Conservation (phyloP, 2,113 vertebrate genomes). For the Lynx canadensis region DNA sequence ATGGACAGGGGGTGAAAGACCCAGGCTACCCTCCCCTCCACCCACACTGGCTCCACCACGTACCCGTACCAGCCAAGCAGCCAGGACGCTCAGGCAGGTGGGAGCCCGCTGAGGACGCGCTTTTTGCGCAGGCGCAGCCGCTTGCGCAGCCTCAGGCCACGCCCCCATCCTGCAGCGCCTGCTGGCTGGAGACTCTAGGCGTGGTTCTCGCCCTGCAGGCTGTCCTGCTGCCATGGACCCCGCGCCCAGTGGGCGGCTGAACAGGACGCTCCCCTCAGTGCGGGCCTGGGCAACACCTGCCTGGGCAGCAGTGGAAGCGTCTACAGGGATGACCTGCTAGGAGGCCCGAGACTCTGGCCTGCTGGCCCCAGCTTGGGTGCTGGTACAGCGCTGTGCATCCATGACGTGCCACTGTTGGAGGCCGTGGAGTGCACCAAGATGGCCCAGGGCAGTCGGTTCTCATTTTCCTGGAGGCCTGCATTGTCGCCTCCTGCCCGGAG, state of each 20-base stretch:
- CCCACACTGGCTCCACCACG: conserved; percentile 82
- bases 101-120: conserved; percentile 88
- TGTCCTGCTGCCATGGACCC: conserved; percentile 88
- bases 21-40: conserved; percentile 86
- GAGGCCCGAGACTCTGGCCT: conserved; percentile 77
- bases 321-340: conserved; percentile 85
- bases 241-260: conserved; percentile 78
- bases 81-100: conserved; percentile 85
- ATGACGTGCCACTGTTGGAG: conserved; percentile 88
- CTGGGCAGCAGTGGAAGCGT: conserved; percentile 83
- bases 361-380: conserved; percentile 84
- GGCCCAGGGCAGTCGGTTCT: conserved; percentile 88
- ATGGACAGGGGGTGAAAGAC: conserved; percentile 86
- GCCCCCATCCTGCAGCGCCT: conserved; percentile 81
- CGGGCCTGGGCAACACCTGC: conserved; percentile 87
- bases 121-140: conserved; percentile 76
- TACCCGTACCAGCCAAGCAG: conserved; percentile 87
- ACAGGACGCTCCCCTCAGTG: conserved; percentile 80
- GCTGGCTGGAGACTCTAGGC: background rate
- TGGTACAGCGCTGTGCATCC: conserved; percentile 87
- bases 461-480: conserved; percentile 90
- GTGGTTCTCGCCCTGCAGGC: conserved; percentile 80
- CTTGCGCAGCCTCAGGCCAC: background rate
- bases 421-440: conserved; percentile 89
- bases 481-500: conserved; percentile 86